phyloP scores from a whole-genome alignment of 2,113 vertebrate species.

The Hydropotes inermis region DNA sequence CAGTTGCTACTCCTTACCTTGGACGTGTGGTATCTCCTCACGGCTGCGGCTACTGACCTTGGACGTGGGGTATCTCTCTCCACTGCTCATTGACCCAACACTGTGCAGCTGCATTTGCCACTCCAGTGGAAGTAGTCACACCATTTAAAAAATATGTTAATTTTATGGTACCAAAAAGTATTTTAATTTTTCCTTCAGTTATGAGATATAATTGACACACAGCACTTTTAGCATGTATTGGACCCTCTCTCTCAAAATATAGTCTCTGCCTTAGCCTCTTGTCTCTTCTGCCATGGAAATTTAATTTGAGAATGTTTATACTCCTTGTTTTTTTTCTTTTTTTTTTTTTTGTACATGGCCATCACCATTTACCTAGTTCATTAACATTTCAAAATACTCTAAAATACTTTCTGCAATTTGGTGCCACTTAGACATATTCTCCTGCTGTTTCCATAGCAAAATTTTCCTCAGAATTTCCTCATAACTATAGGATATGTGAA shows the following conservation, averaged over 20 bases:
- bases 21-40: no score
- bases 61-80: no score
- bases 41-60: no score
- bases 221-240: background rate
- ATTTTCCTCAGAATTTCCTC: background rate
- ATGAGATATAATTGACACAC: background rate
- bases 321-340: rapidly evolving
- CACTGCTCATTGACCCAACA: no score
- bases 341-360: background rate
- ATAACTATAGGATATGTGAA: background rate
- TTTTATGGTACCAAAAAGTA: background rate
- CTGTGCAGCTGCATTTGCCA: no score
- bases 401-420: background rate
- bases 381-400: background rate
- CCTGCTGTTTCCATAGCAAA: background rate
- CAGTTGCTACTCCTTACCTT: no score
- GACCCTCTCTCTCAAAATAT: background rate
- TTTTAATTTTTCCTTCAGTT: background rate
- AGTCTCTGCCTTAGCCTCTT: background rate
- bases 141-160: background rate
- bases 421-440: background rate
- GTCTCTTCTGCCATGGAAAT: background rate
- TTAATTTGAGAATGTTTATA: background rate
- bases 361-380: background rate
- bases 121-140: background rate